Evolutionary conservation across 2,888 invertebrate genomes (phyloP), one percentile per base, ranked within the genome.

Genomic region (Heliconius sara): DNA sequence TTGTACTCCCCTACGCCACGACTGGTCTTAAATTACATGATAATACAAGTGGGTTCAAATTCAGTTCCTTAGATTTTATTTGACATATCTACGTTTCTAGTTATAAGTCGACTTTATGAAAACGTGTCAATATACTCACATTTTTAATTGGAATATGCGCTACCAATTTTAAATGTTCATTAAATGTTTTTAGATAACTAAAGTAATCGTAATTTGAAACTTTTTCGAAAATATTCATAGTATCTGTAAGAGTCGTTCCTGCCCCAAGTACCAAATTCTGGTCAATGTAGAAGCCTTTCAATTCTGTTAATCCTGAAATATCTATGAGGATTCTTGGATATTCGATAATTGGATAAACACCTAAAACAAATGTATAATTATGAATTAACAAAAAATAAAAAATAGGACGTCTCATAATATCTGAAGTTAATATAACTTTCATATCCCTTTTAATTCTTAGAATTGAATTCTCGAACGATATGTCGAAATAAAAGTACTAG

Each of bases 81-180:
- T 4, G 0, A 52, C 47, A 16, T 39, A 10, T 1, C 39, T 39
- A 39, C 39, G 9, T 39, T 39, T 39, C 39, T 39, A 1, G 47
- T 2, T 19, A 52, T 19, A 52, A 52, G 52, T 19, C 7, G 52
- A 52, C 19, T 19, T 19, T 52, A 52, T 7, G 0, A 19, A 52
- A 52, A 7, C 7, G 52, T 52, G 0, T 5, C 7, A 13, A 39
- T 27, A 22, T 65, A 80, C 96, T 93, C 89, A 97, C 97, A 91
- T 97, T 97, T 90, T 97, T 93, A 0, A 97, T 96, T n/a, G 97
- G 96, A 43, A 96, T 95, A 87, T 96, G 96, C 0, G 97, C 97
- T 13, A 97, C 95, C 71, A 96, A 88, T 85, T 96, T 95, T 74
- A 97, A 91, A 84, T 97, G 97, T 66, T 96, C 92, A n/a, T 95